Evolutionary conservation across 64 coral and sea anemone species (phyloP), one percentile per base, ranked within the genome.

Genomic region (Cladopsammia gracilis): DNA sequence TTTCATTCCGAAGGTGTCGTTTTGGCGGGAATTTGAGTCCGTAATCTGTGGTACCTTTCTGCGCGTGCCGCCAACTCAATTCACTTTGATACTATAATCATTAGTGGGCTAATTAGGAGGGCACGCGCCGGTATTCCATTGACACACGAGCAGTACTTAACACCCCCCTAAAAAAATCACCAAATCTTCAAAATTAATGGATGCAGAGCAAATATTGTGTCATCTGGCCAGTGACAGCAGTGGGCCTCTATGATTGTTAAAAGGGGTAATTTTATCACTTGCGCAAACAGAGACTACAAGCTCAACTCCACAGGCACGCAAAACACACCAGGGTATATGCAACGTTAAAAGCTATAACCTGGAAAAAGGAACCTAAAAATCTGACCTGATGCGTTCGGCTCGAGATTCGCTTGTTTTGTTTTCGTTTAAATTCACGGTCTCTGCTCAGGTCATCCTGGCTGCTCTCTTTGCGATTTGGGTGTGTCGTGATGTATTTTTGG

Each of bases 111-210:
- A 94, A 94, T 94, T 94, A 84, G 46, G 14, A n/a, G 71, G 92
- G 67, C 92, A 94, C 92, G 92, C 92, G 92, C 58, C 92, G 24
- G 46, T 18, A 65, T 59, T 65, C 82, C 58, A 94, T 76, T 73
- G 92, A 25, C 92, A 94, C 92, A 94, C 92, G 92, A 94, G 74
- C 57, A 24, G 58, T 56, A 84, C 92, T 94, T 89, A 89, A 48
- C 46, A 75, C 60, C 77, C 80, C 80, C 44, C 15, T 15, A 89
- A 73, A 15, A 89, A n/a, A 89, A 76, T 79, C 44, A 89, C 66
- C 12, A 84, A 25, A 20, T 83, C 62, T 66, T 84, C 80, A n/a
- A 84, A 84, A 84, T 84, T 84, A 84, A 68, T 84, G 61, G 45
- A 64, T 18, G 26, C 20, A 84, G 46, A 65, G 62, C 62, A 84